A percentile compares a stretch with the other conserved stretches of the same genome.
phyloP scores from a whole-genome alignment of 2,888 invertebrate genomes.

The Pristionchus fissidentatus region DNA sequence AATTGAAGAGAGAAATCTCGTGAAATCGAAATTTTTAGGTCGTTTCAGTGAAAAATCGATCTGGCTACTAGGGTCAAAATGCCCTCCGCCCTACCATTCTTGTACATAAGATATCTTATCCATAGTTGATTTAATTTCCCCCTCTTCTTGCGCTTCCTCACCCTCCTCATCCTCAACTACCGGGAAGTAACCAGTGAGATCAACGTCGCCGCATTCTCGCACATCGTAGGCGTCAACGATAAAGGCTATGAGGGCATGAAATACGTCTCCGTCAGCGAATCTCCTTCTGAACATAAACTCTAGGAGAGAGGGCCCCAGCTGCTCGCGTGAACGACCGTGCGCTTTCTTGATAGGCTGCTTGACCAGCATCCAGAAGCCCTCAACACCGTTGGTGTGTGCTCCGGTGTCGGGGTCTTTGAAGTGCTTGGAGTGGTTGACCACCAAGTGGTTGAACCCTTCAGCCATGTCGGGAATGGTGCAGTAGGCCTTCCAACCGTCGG shows the following conservation, averaged over 20 bases:
- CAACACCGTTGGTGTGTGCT: conserved; percentile 43
- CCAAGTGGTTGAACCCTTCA: conserved; percentile 15
- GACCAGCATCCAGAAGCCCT: conserved; percentile 43
- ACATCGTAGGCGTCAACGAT: conserved; percentile 8
- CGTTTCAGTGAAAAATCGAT: too few species aligned
- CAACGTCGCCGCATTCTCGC: background rate
- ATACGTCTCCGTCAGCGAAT: background rate
- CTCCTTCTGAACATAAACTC: background rate
- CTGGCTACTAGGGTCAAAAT: too few species aligned
- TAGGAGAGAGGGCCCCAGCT: background rate
- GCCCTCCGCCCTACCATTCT: too few species aligned
- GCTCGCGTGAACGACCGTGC: background rate
- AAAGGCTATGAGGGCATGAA: background rate
- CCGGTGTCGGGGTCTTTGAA: conserved; percentile 49
- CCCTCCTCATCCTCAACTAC: background rate
- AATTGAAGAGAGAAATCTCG: too few species aligned
- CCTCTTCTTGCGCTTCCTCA: background rate
- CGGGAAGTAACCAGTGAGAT: too few species aligned
- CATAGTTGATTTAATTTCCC: too few species aligned
- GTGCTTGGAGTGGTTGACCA: conserved; percentile 40
- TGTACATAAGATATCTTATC: too few species aligned
- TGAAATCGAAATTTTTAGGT: too few species aligned
- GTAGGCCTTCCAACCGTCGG: conserved; percentile 45
- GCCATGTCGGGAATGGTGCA: background rate
- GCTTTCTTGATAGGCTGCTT: conserved; percentile 23